These are phyloP conservation scores for Nannobrachium achirus DNA, from an alignment of 2,113 vertebrate species.

Conservation along the genomic window DNA sequence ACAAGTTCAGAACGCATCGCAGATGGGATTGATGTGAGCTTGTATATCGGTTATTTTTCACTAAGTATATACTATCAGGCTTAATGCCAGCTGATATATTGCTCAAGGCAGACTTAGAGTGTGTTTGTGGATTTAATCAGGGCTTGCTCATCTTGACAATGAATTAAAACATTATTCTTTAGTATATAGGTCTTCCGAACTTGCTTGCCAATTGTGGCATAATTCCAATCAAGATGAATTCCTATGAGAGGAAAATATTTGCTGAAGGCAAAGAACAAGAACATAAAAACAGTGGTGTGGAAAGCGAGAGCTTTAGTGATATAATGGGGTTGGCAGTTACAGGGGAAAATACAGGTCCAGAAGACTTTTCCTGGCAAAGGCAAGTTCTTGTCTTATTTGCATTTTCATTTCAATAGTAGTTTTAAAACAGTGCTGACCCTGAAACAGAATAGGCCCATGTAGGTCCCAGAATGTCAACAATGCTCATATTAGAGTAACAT, in stretches of 20 bases:
- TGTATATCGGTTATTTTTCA: no score
- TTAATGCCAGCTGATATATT: slow-evolving; percentile 81
- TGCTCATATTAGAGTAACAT: no score
- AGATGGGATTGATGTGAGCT: no score
- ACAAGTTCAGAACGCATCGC: no score
- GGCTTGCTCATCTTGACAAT: slow-evolving; percentile 61
- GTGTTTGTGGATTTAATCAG: slow-evolving; percentile 76
- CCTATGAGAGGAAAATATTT: slow-evolving; percentile 34
- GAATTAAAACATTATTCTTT: slow-evolving; percentile 78
- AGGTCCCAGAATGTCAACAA: no score
- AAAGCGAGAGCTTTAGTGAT: slow-evolving; percentile 15
- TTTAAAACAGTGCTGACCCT: no score
- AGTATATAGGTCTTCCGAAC: slow-evolving; percentile 43
- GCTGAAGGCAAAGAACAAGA: slow-evolving; percentile 41
- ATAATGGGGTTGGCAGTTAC: not conserved
- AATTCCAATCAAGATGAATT: slow-evolving; percentile 69
- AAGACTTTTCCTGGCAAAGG: not conserved
- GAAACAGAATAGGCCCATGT: not conserved
- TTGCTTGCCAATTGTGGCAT: slow-evolving; percentile 56
- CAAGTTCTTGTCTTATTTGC: not conserved
- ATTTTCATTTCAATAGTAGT: not conserved
- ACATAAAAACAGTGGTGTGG: slow-evolving; percentile 26
- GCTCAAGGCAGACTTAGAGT: slow-evolving; percentile 76
- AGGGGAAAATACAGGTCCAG: slow-evolving; percentile 9
- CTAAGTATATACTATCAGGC: slow-evolving; percentile 1